phyloP scores from a whole-genome alignment of 2,797 vertebrate species.

The Acipenser transmontanus region DNA sequence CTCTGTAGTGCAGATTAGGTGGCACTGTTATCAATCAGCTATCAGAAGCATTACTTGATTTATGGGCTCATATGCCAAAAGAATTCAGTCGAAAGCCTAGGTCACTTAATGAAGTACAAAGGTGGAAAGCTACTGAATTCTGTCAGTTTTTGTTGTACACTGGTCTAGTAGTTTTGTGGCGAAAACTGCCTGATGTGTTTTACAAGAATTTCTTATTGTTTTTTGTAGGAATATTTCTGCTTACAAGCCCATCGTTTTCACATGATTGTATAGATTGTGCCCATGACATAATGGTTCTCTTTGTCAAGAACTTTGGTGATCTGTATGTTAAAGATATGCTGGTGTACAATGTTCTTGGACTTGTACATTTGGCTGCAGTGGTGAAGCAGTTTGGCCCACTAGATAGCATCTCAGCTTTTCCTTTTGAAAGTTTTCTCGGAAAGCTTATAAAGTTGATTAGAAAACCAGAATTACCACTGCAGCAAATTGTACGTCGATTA shows the following conservation, averaged over 20 bases:
- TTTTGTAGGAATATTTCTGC: neutral
- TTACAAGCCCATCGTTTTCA: neutral
- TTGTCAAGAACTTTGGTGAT: neutral
- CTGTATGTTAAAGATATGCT: neutral
- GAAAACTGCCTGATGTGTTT: no score
- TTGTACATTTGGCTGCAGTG: no score
- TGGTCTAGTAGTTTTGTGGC: no score
- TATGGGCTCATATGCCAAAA: neutral
- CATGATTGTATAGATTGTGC: no score
- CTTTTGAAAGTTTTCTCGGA: neutral
- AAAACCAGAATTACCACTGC: neutral
- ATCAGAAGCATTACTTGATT: neutral
- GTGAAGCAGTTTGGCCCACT: no score
- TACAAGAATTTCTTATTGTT: neutral
- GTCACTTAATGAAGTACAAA: slow-evolving; percentile 1
- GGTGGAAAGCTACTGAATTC: neutral
- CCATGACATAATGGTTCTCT: no score
- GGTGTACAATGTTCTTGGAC: neutral
- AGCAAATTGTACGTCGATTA: neutral
- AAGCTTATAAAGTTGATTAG: neutral
- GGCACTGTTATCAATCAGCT: no score
- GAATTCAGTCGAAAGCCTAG: neutral
- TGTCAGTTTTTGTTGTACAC: neutral
- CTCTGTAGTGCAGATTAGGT: neutral
- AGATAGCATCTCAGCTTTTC: no score